Conservation (phyloP, 2,797 vertebrate genomes). For the Paratrypauchen microcephalus region DNA sequence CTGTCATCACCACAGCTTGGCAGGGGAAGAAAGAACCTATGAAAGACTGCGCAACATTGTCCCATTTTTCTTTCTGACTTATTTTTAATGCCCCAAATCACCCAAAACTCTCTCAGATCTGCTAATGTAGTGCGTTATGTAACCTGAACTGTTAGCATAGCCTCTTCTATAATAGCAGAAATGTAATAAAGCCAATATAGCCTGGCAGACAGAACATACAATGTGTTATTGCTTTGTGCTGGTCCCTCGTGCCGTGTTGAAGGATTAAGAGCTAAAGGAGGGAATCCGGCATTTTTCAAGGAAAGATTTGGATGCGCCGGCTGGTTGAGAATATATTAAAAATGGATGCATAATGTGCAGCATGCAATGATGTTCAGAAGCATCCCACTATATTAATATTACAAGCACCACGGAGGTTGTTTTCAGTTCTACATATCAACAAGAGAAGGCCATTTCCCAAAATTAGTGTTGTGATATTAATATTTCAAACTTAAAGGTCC, state of each 20-base stretch:
- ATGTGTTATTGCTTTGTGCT: conserved; percentile 3
- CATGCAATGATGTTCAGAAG: background rate
- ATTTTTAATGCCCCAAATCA: background rate
- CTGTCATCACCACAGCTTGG: background rate
- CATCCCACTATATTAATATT: too few species aligned
- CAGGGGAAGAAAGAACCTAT: background rate
- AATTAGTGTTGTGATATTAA: too few species aligned
- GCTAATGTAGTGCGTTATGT: background rate
- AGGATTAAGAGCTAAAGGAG: conserved; percentile 7
- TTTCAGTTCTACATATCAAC: too few species aligned
- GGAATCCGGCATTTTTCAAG: conserved; percentile 1
- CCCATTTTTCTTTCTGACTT: background rate
- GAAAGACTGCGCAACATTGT: background rate
- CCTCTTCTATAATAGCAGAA: background rate
- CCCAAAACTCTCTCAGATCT: background rate
- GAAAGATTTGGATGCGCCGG: background rate
- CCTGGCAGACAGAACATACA: background rate
- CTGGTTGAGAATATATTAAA: background rate
- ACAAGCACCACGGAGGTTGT: background rate
- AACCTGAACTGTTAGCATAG: background rate
- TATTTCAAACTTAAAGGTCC: too few species aligned
- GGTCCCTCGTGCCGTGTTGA: conserved; percentile 2
- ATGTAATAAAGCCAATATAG: conserved; percentile 4
- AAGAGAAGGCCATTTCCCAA: too few species aligned
- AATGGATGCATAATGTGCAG: background rate